phyloP scores from a whole-genome alignment of 2,888 invertebrate genomes.

The Drosophila bunnanda region DNA sequence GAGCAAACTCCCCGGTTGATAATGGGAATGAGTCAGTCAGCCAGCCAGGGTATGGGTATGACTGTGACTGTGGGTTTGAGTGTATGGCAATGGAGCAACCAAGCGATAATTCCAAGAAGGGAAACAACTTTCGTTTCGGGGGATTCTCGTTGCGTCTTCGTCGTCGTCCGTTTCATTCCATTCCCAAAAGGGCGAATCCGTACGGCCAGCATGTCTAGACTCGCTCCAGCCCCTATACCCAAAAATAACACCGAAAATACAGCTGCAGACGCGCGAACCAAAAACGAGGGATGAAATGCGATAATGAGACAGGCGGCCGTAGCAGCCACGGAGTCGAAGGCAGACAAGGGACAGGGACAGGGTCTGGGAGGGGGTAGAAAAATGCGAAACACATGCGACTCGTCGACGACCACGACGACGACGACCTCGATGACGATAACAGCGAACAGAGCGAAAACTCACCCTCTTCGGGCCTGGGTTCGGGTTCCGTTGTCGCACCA shows the following conservation, averaged over 20 bases:
- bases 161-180: slow-evolving; percentile 14
- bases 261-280: slow-evolving; percentile 61
- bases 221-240: slow-evolving; percentile 69
- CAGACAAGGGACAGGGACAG: slow-evolving; percentile 52
- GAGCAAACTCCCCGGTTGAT: slow-evolving; percentile 11
- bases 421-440: slow-evolving; percentile 79
- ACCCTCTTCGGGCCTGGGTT: slow-evolving; percentile 45
- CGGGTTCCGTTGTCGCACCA: slow-evolving; percentile 8
- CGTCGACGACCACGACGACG: slow-evolving; percentile 48
- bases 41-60: background rate
- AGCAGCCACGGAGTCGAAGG: slow-evolving; percentile 7
- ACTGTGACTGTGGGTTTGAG: background rate
- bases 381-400: slow-evolving; percentile 79
- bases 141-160: slow-evolving; percentile 30
- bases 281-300: slow-evolving; percentile 69
- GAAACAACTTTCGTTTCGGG: slow-evolving; percentile 30
- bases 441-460: slow-evolving; percentile 69
- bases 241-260: slow-evolving; percentile 56
- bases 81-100: slow-evolving; percentile 13
- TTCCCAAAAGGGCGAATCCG: slow-evolving; percentile 48
- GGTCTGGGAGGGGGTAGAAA: slow-evolving; percentile 69
- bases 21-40: slow-evolving; percentile 49
- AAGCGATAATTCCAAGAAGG: slow-evolving; percentile 29
- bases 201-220: slow-evolving; percentile 50
- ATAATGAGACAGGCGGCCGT: slow-evolving; percentile 49